Evolutionary conservation across 2,797 vertebrate species (phyloP), one percentile per base, ranked within the genome.

Genomic region (Artibeus jamaicensis): DNA sequence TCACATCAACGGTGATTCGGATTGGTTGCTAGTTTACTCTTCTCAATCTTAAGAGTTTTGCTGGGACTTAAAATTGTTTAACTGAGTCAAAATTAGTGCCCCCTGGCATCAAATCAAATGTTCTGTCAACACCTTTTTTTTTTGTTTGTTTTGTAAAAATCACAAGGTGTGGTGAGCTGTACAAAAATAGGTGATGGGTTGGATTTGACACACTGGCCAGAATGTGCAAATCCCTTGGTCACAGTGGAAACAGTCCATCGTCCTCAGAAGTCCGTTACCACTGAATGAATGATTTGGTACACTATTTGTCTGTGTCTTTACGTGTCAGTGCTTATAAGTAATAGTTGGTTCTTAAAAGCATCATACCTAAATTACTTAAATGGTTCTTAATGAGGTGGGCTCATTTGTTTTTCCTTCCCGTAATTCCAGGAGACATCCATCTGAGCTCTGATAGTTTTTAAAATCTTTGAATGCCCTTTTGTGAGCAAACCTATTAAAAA

Each of bases 101-200:
- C 9, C 26, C 14, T 79, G 1, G 89, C 19, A 55, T 67, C 19
- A 77, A 53, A 77, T 90, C 32, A 71, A 37, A 53, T 92, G 26
- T 73, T 87, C 34, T 93, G 24, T 84, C 34, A 70, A 96, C 71
- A 83, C 32, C 22, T 39, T 87, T 90, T 48, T 86, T 42, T 90
- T 46, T 86, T n/a, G n/a, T n/a, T 4, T 50, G 22, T 48, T 70
- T 87, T 62, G 29, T 78, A 71, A 88, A 83, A 88, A 55, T 19
- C 12, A 55, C 37, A 74, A 67, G 37, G 37, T 93, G 34, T 73
- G 37, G 9, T 50, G 37, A 24, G 57, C 39, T 81, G 2, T 55
- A 29, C 22, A 68, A 62, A 92, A 84, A n/a, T 62, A 92, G 42
- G 37, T 19, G 22, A 68, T 71, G 21, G 37, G 22, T 86, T 77